A percentile compares a stretch with the other conserved stretches of the same genome.
These are phyloP conservation scores for Saimiri boliviensis DNA, from an alignment of 2,113 vertebrate species.

Conservation along the genomic window DNA sequence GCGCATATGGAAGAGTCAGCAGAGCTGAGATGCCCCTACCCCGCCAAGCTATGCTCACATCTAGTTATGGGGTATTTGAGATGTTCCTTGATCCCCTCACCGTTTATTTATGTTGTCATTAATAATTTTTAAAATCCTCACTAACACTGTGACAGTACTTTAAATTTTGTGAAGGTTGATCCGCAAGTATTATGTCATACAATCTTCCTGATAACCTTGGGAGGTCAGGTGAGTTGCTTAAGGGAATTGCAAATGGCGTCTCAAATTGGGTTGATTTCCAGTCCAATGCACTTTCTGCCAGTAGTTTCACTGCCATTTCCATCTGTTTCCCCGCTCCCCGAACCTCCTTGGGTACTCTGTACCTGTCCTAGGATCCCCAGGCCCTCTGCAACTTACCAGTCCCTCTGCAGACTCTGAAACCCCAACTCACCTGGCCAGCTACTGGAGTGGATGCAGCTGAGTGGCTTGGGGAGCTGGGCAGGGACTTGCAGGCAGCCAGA, in stretches of 20 bases:
- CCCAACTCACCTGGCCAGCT: slow-evolving; percentile 87
- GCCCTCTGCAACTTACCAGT: not conserved
- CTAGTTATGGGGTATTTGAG: not conserved
- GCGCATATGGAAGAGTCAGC: not conserved
- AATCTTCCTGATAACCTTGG: not conserved
- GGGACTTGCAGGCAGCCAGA: slow-evolving; percentile 94
- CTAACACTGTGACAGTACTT: not conserved
- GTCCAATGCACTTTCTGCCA: not conserved
- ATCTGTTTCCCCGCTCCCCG: not conserved
- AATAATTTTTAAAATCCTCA: not conserved
- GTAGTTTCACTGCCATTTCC: not conserved
- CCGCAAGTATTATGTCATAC: not conserved
- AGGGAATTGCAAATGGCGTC: not conserved
- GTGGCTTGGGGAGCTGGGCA: slow-evolving; percentile 96
- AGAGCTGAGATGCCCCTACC: not conserved
- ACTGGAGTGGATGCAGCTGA: slow-evolving; percentile 93
- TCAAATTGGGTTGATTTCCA: not conserved
- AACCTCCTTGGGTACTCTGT: not conserved
- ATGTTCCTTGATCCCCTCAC: not conserved
- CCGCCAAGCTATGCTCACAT: not conserved
- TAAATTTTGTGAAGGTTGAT: not conserved
- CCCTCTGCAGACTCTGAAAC: not conserved
- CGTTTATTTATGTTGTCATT: not conserved
- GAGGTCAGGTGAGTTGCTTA: not conserved
- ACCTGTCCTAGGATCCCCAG: not conserved